phyloP scores from a whole-genome alignment of 2,888 invertebrate species.

The Loripinus fragilis region DNA sequence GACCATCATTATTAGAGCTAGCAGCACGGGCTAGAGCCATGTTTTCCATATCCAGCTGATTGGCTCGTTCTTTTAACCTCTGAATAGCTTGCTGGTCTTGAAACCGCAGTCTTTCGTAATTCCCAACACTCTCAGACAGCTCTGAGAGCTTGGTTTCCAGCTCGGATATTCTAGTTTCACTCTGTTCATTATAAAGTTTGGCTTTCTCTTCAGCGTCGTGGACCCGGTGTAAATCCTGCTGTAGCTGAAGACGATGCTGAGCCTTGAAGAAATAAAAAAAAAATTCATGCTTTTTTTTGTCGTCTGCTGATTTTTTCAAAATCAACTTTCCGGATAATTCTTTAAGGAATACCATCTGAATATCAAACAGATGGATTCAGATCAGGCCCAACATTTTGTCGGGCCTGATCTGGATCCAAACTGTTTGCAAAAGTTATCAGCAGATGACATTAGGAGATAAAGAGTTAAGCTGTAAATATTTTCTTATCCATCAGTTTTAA shows the following conservation, averaged over 20 bases:
- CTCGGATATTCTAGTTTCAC: conserved; percentile 90
- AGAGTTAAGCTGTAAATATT: too few species aligned
- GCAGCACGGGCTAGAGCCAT: conserved; percentile 79
- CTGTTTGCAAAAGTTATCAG: too few species aligned
- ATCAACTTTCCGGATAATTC: too few species aligned
- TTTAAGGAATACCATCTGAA: too few species aligned
- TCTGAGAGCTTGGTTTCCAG: conserved; percentile 91
- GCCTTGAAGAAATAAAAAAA: too few species aligned
- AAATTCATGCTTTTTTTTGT: too few species aligned
- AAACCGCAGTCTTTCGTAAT: conserved; percentile 89
- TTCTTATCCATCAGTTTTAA: too few species aligned
- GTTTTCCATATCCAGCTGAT: conserved; percentile 83
- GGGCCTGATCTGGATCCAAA: too few species aligned
- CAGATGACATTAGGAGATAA: too few species aligned
- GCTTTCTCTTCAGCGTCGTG: conserved; percentile 90
- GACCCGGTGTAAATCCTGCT: conserved; percentile 89
- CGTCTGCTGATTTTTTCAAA: too few species aligned
- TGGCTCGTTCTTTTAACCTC: conserved; percentile 84
- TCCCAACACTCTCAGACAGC: conserved; percentile 90
- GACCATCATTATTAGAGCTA: conserved; percentile 56
- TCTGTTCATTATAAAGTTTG: conserved; percentile 87
- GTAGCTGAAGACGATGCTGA: conserved; percentile 88
- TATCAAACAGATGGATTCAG: too few species aligned
- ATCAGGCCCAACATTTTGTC: too few species aligned
- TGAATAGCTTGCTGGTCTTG: conserved; percentile 90